phyloP scores from a whole-genome alignment of 2,797 vertebrate species.

The Chrysocyon brachyurus region DNA sequence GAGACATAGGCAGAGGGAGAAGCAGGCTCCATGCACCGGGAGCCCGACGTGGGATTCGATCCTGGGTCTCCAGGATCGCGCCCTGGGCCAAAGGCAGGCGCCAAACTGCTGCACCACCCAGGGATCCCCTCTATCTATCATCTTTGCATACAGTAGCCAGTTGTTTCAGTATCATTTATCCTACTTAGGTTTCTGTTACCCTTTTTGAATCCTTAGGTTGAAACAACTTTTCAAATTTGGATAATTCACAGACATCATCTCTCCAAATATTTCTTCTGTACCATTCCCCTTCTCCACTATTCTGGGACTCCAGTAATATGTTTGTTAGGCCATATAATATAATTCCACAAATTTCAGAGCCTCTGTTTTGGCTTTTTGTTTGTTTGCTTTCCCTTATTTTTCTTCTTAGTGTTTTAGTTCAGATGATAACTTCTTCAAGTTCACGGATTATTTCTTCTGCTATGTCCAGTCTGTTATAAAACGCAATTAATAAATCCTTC shows the following conservation, averaged over 20 bases:
- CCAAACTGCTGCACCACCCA: too few species aligned
- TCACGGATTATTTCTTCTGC: neutral
- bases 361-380: neutral
- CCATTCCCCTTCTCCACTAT: neutral
- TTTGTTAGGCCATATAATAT: neutral
- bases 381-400: neutral
- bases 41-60: too few species aligned
- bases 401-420: neutral
- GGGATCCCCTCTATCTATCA: neutral
- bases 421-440: neutral
- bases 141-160: neutral
- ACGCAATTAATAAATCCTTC: neutral
- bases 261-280: conserved; percentile 9
- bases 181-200: neutral
- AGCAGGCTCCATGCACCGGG: too few species aligned
- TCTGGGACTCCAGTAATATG: neutral
- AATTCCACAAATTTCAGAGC: neutral
- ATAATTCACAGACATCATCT: neutral
- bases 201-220: neutral
- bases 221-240: neutral
- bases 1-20: too few species aligned
- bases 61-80: too few species aligned
- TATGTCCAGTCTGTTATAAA: neutral
- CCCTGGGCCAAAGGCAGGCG: too few species aligned
- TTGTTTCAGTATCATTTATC: neutral